Base-by-base conservation (phyloP, 2,113 vertebrate genomes). In the Falcunculus frontatus region DNA sequence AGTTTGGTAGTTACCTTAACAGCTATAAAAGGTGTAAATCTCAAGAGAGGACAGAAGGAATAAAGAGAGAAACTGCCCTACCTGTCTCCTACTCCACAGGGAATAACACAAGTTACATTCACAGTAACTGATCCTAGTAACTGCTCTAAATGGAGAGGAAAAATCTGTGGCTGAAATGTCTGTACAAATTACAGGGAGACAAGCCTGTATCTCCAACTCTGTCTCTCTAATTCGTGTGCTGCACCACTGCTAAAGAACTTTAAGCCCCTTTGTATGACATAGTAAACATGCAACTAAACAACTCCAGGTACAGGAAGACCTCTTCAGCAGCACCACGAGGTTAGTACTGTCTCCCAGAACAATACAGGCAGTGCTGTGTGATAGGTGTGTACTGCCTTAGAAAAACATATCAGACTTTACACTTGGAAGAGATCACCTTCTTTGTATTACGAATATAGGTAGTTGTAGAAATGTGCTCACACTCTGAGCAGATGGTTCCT, bases 21-120 rank as follows among this genome's bases (percentile, higher is more conserved):
- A 95, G 80, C 93, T 93, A 85, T 96, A 96, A 87, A 84, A 93
- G 91, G 91, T 89, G 85, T 75, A 92, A 95, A 92, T 79, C 90
- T 95, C 72, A 64, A 79, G 73, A 96, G 84, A 83, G 77, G 62
- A 93, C 41, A 72, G 94, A 93, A 95, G 41, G 94, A 93, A 89
- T 83, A 78, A 86, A 95, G 69, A 87, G 65, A 76, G 89, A 95
- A 93, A 91, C 90, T 93, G 84, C 70, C 64, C 90, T 94, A 77
- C 91, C 88, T 84, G 76, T 87, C 73, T 96, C 59, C 60, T 80
- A 16, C 95, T 95, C 93, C 50, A 7, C 94, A 74, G 95, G 95
- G 90, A 96, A 90, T 89, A 95, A 87, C 7, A 4, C 68, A 62
- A 84, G 86, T 47, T 87, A 23, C 92, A 77, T 59, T 88, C 90